Evolutionary conservation across 2,113 vertebrate species (phyloP), one percentile per base, ranked within the genome.

Genomic region (Tapirus terrestris): DNA sequence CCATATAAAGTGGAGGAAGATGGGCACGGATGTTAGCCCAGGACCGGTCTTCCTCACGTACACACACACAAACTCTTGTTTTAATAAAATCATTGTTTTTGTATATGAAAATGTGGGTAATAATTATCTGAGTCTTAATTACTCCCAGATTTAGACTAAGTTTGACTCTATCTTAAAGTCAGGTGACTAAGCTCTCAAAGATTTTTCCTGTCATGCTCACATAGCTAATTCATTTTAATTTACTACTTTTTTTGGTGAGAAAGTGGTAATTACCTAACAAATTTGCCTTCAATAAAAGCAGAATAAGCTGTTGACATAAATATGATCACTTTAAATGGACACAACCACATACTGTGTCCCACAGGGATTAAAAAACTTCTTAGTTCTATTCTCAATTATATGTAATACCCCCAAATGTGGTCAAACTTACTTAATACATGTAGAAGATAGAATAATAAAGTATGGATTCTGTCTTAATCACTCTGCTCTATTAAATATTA

Each of bases 391-490:
- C 96, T 95, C 97, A 98, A 98, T 98, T 97, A 95, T 97, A 87
- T 45, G 80, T 95, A 96, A 89, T 96, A 85, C 70, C 18, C 31
- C 65, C 48, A 96, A 92, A 97, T 97, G 95, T 97, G 87, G 91
- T 96, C 94, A 97, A 92, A 77, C 89, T 48, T 96, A 76, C 39
- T 98, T 98, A 98, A 98, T 97, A 97, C 95, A 96, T 96, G 96
- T 96, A 90, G 97, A 97, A 98, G 97, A 97, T 97, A 98, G 97
- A 98, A 98, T 98, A 98, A 98, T 98, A 98, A 98, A 98, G 97
- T 98, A 97, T 96, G 97, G 89, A 51, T 98, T 98, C 96, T 88
- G 95, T 98, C 97, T 98, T 98, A 98, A 98, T 98, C 98, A 98
- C 97, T 96, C 80, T 90, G n/a, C 75, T 94, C 48, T 94, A 92